Conservation (phyloP, 1,140 invertebrate species). For the Anadara kagoshimensis region DNA sequence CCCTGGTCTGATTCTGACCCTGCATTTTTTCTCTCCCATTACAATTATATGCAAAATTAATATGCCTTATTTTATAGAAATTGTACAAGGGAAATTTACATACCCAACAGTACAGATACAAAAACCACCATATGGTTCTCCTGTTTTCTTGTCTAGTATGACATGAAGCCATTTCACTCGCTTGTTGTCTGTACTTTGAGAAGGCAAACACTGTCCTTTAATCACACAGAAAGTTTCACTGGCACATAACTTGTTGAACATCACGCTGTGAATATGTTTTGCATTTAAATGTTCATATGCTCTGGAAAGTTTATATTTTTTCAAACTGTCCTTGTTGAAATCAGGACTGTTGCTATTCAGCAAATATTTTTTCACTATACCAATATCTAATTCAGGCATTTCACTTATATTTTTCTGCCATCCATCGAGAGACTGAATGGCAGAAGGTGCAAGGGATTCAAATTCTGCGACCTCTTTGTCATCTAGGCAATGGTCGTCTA, state of each 20-base stretch:
- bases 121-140: neutral
- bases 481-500: neutral
- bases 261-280: no score
- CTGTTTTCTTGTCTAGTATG: neutral
- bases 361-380: neutral
- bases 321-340: neutral
- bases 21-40: no score
- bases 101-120: slow-evolving; percentile 1
- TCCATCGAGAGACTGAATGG: neutral
- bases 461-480: neutral
- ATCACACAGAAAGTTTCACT: neutral
- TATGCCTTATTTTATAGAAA: no score
- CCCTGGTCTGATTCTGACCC: no score
- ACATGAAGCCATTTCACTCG: neutral
- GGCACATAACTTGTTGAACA: neutral
- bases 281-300: no score
- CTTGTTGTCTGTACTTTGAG: neutral
- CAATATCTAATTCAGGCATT: neutral
- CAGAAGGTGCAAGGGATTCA: neutral
- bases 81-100: neutral
- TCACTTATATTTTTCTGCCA: neutral
- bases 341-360: neutral
- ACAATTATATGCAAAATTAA: no score
- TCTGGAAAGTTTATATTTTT: no score
- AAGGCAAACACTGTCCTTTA: neutral